Percentiles rank a stretch among this genome's conserved stretches.
Evolutionary conservation across 2,113 vertebrate species (phyloP).

Genomic region (Clarias macrocephalus): DNA sequence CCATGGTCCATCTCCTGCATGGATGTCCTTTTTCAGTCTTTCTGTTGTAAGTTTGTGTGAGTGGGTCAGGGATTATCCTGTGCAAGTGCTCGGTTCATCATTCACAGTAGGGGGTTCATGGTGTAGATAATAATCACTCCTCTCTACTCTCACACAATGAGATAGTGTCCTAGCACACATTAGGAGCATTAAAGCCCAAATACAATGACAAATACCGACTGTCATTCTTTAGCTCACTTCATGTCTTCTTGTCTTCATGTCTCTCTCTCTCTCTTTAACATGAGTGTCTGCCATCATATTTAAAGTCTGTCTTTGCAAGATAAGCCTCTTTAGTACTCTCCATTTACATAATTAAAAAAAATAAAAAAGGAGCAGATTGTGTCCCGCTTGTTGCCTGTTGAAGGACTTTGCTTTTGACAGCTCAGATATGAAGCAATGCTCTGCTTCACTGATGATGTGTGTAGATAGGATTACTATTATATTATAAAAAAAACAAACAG

Average conservation of each 20-base stretch:
- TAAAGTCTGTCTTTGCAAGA: slow-evolving; percentile 49
- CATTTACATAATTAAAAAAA: slow-evolving; percentile 60
- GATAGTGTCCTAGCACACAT: slow-evolving; percentile 2
- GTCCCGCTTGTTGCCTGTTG: slow-evolving; percentile 41
- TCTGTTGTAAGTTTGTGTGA: neutral
- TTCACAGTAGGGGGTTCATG: neutral
- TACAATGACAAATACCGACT: slow-evolving; percentile 3
- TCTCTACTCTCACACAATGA: slow-evolving; percentile 1
- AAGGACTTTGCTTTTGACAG: slow-evolving; percentile 8
- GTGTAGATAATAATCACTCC: slow-evolving; percentile 23
- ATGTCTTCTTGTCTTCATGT: neutral
- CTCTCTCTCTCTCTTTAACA: neutral
- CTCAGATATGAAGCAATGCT: slow-evolving; percentile 11
- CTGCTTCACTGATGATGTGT: neutral
- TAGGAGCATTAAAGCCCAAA: slow-evolving; percentile 21
- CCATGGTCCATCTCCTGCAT: neutral
- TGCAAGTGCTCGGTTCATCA: slow-evolving; percentile 23
- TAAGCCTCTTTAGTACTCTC: slow-evolving; percentile 63
- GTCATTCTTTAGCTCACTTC: neutral
- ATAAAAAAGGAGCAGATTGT: slow-evolving; percentile 50
- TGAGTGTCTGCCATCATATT: slow-evolving; percentile 13
- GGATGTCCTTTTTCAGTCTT: neutral
- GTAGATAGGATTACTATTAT: slow-evolving; percentile 31
- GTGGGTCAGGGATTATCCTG: slow-evolving; percentile 17
- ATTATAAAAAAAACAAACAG: neutral